Conservation (phyloP, 2,113 vertebrate genomes). For the Epinephelus fuscoguttatus region DNA sequence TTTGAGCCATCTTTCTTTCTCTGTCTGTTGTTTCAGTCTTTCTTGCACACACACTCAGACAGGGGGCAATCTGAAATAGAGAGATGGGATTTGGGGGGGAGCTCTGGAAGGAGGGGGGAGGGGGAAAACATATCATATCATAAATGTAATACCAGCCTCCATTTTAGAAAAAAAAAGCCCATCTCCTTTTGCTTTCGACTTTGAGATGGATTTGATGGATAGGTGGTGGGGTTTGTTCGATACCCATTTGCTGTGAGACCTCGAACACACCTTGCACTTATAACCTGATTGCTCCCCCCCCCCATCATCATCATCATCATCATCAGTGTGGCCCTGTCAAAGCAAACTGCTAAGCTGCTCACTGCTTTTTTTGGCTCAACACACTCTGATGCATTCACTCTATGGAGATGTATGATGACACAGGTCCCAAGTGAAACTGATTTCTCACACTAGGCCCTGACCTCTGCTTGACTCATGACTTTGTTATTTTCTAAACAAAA, state of each 20-base stretch:
- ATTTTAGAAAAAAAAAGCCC: slow-evolving; percentile 15
- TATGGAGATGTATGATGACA: slow-evolving; percentile 34
- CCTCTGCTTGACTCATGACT: slow-evolving; percentile 12
- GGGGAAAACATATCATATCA: slow-evolving; percentile 12
- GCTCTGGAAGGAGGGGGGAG: not conserved
- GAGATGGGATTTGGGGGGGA: not conserved
- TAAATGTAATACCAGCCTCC: slow-evolving; percentile 40
- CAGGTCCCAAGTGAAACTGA: not conserved
- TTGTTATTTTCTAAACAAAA: slow-evolving; percentile 46
- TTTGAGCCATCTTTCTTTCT: slow-evolving; percentile 19
- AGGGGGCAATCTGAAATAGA: slow-evolving; percentile 15
- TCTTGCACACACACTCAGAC: slow-evolving; percentile 5
- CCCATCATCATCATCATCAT: not conserved
- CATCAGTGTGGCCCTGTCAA: slow-evolving; percentile 25
- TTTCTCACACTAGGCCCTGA: slow-evolving; percentile 23
- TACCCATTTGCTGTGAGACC: slow-evolving; percentile 38
- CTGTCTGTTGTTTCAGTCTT: slow-evolving; percentile 11
- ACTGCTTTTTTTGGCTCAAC: slow-evolving; percentile 13
- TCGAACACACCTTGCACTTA: slow-evolving; percentile 31
- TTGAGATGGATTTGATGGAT: slow-evolving; percentile 38
- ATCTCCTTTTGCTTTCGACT: slow-evolving; percentile 31
- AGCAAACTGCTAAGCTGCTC: slow-evolving; percentile 36
- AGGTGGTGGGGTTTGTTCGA: slow-evolving; percentile 15
- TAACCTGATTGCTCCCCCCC: slow-evolving; percentile 1
- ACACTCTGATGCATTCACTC: slow-evolving; percentile 18